A percentile compares a stretch with the other conserved stretches of the same genome.
Evolutionary conservation across 2,888 invertebrate species (phyloP).

Genomic region (Actias luna): DNA sequence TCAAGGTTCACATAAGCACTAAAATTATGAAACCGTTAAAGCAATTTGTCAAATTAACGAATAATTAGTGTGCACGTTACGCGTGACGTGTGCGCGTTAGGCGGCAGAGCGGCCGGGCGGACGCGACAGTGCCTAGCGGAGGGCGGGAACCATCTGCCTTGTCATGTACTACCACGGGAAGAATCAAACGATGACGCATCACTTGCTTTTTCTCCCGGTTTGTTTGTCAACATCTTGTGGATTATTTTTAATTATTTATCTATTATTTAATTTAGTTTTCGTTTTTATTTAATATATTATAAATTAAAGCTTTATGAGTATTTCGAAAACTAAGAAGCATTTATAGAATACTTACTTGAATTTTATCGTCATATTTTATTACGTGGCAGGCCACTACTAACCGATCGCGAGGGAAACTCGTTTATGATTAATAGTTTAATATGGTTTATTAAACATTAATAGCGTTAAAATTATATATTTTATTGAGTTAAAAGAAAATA

Average conservation of each 20-base stretch:
- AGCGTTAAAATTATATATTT: no score
- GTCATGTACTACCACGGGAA: background rate
- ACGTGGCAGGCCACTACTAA: no score
- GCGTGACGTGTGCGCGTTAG: conserved; percentile 23
- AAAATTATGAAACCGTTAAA: conserved; percentile 35
- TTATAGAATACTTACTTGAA: no score
- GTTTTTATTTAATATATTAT: background rate
- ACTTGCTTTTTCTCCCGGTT: conserved; percentile 19
- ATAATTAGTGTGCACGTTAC: conserved; percentile 42
- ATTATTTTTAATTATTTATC: conserved; percentile 7
- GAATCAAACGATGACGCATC: conserved; percentile 26
- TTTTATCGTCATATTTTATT: no score
- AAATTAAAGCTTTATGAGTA: no score
- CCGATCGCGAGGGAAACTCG: no score
- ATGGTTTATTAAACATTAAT: no score
- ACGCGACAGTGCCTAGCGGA: conserved; percentile 45
- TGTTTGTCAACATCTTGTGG: conserved; percentile 4
- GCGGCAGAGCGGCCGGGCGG: conserved; percentile 30
- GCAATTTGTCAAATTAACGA: conserved; percentile 38
- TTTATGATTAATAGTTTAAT: no score
- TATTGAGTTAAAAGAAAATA: no score
- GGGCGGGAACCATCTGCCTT: conserved; percentile 51
- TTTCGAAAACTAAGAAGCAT: no score
- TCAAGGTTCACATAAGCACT: conserved; percentile 37
- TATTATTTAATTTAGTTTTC: background rate